Conservation (phyloP, 2,888 invertebrate genomes). For the Drosophila meridionalis region DNA sequence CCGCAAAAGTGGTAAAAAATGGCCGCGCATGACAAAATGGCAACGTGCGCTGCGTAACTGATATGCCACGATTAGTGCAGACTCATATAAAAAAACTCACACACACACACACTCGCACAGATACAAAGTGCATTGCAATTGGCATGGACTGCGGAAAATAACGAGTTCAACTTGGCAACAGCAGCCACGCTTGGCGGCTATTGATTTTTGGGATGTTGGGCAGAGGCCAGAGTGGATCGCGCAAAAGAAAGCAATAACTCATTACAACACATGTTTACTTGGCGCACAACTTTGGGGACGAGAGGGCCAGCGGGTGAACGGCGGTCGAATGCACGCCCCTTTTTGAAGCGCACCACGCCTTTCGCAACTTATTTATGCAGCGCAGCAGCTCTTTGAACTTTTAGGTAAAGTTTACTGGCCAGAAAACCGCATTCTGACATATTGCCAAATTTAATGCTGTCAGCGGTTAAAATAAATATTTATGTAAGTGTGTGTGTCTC, state of each 20-base stretch:
- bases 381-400: slow-evolving; percentile 74
- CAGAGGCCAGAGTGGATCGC: neutral
- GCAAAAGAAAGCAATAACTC: slow-evolving; percentile 73
- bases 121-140: slow-evolving; percentile 55
- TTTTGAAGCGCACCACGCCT: slow-evolving; percentile 6
- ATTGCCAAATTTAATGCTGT: slow-evolving; percentile 71
- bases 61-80: slow-evolving; percentile 71
- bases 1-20: slow-evolving; percentile 43
- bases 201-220: slow-evolving; percentile 54
- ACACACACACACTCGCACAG: slow-evolving; percentile 1
- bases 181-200: slow-evolving; percentile 44
- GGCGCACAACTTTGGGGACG: slow-evolving; percentile 61
- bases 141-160: slow-evolving; percentile 62
- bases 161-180: slow-evolving; percentile 55
- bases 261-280: slow-evolving; percentile 77
- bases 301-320: neutral
- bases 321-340: neutral
- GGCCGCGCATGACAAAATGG: slow-evolving; percentile 51
- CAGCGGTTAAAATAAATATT: slow-evolving; percentile 31
- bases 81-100: slow-evolving; percentile 21
- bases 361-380: slow-evolving; percentile 71
- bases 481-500: slow-evolving; percentile 2
- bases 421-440: slow-evolving; percentile 76
- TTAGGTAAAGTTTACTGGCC: slow-evolving; percentile 65
- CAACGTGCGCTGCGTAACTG: slow-evolving; percentile 74